Evolutionary conservation across 2,888 invertebrate species (phyloP).

Genomic region (Seladonia tumulorum): DNA sequence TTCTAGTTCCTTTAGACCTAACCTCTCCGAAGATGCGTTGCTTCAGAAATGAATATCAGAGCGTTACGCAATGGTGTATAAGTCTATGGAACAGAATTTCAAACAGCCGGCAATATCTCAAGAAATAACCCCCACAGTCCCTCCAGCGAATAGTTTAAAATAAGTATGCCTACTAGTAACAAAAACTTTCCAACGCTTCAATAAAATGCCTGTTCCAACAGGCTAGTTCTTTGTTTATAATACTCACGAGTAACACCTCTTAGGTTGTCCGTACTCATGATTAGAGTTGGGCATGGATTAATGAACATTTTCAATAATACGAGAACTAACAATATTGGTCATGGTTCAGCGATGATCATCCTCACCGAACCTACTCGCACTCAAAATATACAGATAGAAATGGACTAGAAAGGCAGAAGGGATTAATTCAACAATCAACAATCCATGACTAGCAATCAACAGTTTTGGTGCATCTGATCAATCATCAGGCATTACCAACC

Average conservation of each 20-base stretch:
- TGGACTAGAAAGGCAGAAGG: conserved; percentile 8
- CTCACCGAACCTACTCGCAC: neutral
- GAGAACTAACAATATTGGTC: conserved; percentile 15
- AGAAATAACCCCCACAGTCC: neutral
- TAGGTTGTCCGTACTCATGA: neutral
- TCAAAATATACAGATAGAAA: neutral
- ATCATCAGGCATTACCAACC: neutral
- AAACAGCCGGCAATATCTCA: neutral
- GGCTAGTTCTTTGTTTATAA: neutral
- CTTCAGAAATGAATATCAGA: neutral
- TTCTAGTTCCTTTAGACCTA: neutral
- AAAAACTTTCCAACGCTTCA: neutral
- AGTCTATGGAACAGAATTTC: neutral
- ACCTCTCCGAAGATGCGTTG: neutral
- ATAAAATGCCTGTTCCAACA: conserved; percentile 18
- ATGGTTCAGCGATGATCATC: neutral
- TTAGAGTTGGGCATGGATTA: conserved; percentile 30
- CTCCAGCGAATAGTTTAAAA: neutral
- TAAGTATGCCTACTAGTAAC: conserved; percentile 14
- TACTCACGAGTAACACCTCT: neutral
- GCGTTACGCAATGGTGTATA: neutral
- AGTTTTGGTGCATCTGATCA: neutral
- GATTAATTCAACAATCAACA: conserved; percentile 22
- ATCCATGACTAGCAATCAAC: neutral
- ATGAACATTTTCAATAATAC: neutral